A percentile compares a stretch with the other conserved stretches of the same genome.
Conservation (phyloP, 2,113 vertebrate genomes). For the Megalops atlanticus region DNA sequence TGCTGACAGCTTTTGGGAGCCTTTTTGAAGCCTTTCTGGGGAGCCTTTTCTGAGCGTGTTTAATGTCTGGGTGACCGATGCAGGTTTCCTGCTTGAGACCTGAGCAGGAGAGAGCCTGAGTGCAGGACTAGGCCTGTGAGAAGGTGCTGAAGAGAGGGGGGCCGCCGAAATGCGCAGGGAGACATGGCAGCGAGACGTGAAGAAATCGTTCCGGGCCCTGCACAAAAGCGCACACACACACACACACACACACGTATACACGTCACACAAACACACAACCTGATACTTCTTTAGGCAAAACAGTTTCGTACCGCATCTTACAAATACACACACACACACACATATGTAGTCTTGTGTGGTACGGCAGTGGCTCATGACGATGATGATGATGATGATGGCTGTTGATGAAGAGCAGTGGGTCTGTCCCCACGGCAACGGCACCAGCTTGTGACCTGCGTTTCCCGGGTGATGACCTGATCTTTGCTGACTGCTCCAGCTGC, state of each 20-base stretch:
- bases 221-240: no score
- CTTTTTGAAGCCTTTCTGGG: no score
- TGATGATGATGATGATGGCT: not conserved
- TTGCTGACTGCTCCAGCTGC: conserved; percentile 30
- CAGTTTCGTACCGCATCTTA: no score
- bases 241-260: not conserved
- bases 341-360: not conserved
- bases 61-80: not conserved
- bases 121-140: not conserved
- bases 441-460: not conserved
- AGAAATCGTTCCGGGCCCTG: no score
- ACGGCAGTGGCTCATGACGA: not conserved
- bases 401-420: not conserved
- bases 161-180: not conserved
- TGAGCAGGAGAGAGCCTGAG: not conserved
- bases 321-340: not conserved
- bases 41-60: not conserved
- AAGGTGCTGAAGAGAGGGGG: not conserved
- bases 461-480: not conserved
- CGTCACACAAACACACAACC: no score
- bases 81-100: not conserved
- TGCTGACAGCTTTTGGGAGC: no score
- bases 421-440: not conserved
- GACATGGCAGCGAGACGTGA: no score
- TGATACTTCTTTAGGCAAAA: no score